These are phyloP conservation scores for Ellobius talpinus DNA, from an alignment of 2,113 vertebrate species.

Conservation along the genomic window DNA sequence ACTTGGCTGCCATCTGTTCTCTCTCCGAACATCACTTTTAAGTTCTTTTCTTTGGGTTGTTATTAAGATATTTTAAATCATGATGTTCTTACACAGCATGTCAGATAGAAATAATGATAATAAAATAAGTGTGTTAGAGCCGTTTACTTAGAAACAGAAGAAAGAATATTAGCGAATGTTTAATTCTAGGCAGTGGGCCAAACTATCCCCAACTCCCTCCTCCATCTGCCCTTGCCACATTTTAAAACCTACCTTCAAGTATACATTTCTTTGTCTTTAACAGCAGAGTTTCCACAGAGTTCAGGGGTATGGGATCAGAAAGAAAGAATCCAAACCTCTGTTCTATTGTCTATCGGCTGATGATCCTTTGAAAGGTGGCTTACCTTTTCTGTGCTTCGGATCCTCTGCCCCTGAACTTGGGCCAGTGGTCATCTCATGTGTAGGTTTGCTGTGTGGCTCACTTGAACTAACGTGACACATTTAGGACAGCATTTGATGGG, in stretches of 20 bases:
- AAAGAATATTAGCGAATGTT: constrained; percentile 77
- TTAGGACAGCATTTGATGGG: not conserved
- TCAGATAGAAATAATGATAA: constrained; percentile 83
- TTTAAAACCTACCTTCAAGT: constrained; percentile 71
- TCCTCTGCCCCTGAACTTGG: not conserved
- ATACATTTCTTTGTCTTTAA: constrained; percentile 56
- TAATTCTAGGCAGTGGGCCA: constrained; percentile 82
- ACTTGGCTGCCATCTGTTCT: constrained; percentile 82
- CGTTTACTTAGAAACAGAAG: constrained; percentile 77
- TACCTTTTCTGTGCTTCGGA: not conserved
- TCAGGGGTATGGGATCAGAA: not conserved
- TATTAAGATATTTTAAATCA: constrained; percentile 84
- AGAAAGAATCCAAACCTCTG: not conserved
- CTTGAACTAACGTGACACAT: not conserved
- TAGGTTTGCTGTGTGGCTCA: not conserved
- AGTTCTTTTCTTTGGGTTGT: constrained; percentile 81
- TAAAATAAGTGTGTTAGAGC: constrained; percentile 75
- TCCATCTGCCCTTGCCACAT: constrained; percentile 81
- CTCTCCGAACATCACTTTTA: constrained; percentile 77
- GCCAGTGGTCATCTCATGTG: not conserved
- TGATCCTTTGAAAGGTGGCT: not conserved
- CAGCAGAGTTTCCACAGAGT: constrained; percentile 6
- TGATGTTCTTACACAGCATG: constrained; percentile 80
- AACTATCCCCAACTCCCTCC: constrained; percentile 73
- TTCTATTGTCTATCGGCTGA: not conserved